A percentile compares a stretch with the other conserved stretches of the same genome.
These are phyloP conservation scores for Pollimyrus isidori DNA, from an alignment of 2,113 vertebrate genomes.

Conservation along the genomic window DNA sequence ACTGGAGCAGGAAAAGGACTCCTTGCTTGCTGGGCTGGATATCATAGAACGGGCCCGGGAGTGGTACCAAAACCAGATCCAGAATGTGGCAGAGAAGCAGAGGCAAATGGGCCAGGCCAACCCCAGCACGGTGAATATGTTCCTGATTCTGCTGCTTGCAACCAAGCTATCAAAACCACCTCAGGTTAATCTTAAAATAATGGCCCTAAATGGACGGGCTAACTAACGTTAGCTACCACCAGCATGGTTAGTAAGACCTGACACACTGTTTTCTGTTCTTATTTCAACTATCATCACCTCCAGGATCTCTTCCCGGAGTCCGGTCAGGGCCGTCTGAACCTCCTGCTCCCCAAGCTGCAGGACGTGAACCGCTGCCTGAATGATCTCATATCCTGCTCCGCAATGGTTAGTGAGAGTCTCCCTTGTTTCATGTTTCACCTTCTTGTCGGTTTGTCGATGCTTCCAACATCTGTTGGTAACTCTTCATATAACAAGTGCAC, in stretches of 20 bases:
- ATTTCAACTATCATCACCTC: background rate
- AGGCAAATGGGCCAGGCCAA: constrained; percentile 65
- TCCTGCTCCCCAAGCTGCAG: constrained; percentile 78
- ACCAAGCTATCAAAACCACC: background rate
- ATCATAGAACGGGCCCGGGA: constrained; percentile 73
- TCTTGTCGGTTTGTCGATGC: background rate
- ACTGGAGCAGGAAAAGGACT: constrained; percentile 86
- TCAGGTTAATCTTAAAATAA: background rate
- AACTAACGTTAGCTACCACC: background rate
- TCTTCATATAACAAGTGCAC: background rate
- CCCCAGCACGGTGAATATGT: constrained; percentile 50
- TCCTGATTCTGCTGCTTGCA: background rate
- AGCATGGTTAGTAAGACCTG: background rate
- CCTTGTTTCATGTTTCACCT: constrained; percentile 31
- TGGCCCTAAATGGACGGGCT: background rate
- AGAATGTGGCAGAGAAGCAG: constrained; percentile 77
- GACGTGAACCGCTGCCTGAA: constrained; percentile 80
- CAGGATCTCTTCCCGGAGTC: constrained; percentile 73
- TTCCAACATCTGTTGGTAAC: background rate
- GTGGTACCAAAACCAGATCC: constrained; percentile 88
- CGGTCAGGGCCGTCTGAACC: constrained; percentile 55
- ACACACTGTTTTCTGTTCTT: background rate
- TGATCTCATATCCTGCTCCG: constrained; percentile 70
- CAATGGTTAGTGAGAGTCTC: constrained; percentile 63
- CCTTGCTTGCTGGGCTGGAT: constrained; percentile 81